A percentile compares a stretch with the other conserved stretches of the same genome.
phyloP scores from a whole-genome alignment of 2,888 invertebrate species.

The Pterobdella sp. region DNA sequence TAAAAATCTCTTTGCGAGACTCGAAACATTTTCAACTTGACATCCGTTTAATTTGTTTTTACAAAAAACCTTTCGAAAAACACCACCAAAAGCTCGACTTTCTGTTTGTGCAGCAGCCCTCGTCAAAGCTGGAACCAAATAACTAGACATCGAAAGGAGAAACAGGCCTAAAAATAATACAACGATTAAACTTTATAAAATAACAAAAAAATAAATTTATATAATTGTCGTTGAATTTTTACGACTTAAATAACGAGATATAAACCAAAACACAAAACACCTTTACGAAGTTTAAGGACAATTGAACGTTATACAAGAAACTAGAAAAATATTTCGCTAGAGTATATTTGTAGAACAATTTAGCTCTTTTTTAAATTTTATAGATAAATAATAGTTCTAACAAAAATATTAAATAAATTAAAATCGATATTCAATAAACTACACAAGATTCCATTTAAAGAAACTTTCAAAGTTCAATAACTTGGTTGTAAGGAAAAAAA shows the following conservation, averaged over 20 bases:
- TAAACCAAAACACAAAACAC: not conserved
- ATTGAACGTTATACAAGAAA: too few species aligned
- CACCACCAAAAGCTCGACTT: not conserved
- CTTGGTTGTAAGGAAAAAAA: too few species aligned
- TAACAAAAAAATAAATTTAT: not conserved
- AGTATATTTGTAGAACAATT: too few species aligned
- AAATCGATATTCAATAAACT: too few species aligned
- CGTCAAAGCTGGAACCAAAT: not conserved
- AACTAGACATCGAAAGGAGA: not conserved
- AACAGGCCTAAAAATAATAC: not conserved
- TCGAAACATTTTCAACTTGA: conserved; percentile 7
- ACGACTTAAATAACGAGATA: not conserved
- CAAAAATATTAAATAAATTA: too few species aligned
- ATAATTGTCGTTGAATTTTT: not conserved
- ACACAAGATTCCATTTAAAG: too few species aligned
- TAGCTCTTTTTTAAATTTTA: too few species aligned
- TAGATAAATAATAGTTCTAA: too few species aligned
- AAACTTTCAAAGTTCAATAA: too few species aligned
- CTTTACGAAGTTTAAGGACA: too few species aligned
- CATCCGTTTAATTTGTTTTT: not conserved
- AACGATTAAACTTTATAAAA: not conserved
- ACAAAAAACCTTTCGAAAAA: not conserved
- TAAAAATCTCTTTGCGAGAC: not conserved
- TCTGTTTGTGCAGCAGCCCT: not conserved
- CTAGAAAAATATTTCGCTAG: too few species aligned